phyloP scores from a whole-genome alignment of 2,888 invertebrate genomes.

The Andrena haemorrhoa region DNA sequence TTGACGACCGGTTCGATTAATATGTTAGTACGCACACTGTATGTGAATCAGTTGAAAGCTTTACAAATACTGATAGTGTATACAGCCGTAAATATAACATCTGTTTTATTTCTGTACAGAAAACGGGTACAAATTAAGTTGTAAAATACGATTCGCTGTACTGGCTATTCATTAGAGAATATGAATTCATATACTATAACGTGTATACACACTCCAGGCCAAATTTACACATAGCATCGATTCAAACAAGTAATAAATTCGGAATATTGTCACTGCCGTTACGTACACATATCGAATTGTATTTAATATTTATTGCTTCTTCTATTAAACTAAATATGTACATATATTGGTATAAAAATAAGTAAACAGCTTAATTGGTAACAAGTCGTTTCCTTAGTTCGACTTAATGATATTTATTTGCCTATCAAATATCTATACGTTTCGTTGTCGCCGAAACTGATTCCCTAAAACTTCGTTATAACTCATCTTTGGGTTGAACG shows the following conservation, averaged over 20 bases:
- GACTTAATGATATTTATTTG: constrained; percentile 21
- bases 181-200: constrained; percentile 16
- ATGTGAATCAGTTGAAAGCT: constrained; percentile 80
- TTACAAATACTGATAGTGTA: constrained; percentile 78
- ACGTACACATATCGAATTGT: constrained; percentile 48
- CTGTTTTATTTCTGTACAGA: constrained; percentile 74
- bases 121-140: constrained; percentile 76
- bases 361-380: constrained; percentile 65
- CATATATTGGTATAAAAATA: constrained; percentile 69
- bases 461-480: constrained; percentile 71
- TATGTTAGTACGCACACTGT: constrained; percentile 88
- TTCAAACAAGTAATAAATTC: constrained; percentile 6
- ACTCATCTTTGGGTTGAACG: constrained; percentile 76
- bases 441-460: constrained; percentile 45
- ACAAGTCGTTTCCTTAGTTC: constrained; percentile 49
- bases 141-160: constrained; percentile 55
- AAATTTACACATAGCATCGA: constrained; percentile 26
- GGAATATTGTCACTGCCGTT: constrained; percentile 43
- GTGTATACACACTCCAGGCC: not conserved
- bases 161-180: constrained; percentile 4
- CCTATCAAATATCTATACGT: constrained; percentile 18
- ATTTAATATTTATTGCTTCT: constrained; percentile 46
- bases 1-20: constrained; percentile 94
- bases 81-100: constrained; percentile 74
- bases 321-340: constrained; percentile 66